Evolutionary conservation across 92 coral and sea anemone species (phyloP), one percentile per base, ranked within the genome.

Genomic region (Hydrozoanthus gracilis): DNA sequence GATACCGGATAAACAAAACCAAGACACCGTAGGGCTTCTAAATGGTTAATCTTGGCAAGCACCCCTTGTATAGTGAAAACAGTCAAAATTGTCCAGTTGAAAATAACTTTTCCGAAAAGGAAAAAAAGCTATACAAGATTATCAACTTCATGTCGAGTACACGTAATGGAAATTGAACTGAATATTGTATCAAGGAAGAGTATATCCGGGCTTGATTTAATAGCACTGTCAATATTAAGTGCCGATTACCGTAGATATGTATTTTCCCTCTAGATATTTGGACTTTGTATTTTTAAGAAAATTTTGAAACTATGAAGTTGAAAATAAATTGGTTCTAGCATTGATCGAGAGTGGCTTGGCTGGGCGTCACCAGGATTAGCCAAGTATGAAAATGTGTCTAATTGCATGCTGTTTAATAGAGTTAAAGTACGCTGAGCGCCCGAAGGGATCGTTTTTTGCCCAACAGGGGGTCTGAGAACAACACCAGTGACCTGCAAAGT

Each of bases 321-420:
- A 27, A 27, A 27, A 27, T 27, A 27, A 27, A 27, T 27, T 27
- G 39, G 2, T 27, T 27, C 39, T 27, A 27, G 39, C 39, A 27
- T 27, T 27, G 39, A 27, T 27, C 44, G 35, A 58, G 18, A 27
- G 14, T 18, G 13, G 27, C 14, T 77, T 80, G 44, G 13, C 74
- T 80, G 85, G 85, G 85, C 85, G 85, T 80, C 16, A 70, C 46
- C 85, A 47, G 85, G 73, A 47, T 65, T 65, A 80, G 66, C 74
- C 73, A 80, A 46, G 73, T 80, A 80, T 80, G 73, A 80, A 80
- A 67, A 35, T 76, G 62, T 65, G 13, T 13, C 47, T 80, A 80
- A 80, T 79, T 80, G 73, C 85, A 64, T 48, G 85, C 74, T 47
- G 85, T 80, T 47, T 64, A 5, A 14, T 16, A 80, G 85, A 64